phyloP scores from a whole-genome alignment of 2,888 invertebrate genomes.

The Torymus auratus region DNA sequence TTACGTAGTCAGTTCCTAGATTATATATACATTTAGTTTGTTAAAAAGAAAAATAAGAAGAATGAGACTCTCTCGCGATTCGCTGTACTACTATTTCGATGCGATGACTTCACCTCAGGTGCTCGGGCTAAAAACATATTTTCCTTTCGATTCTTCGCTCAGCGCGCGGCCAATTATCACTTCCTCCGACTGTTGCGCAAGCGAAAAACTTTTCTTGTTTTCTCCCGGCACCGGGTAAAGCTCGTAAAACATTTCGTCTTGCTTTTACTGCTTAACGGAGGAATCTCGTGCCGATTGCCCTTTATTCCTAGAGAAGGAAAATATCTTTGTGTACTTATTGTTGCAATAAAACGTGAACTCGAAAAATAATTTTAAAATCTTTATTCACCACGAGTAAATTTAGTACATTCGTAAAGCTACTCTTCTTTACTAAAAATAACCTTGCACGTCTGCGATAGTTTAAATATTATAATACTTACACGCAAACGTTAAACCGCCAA shows the following conservation, averaged over 20 bases:
- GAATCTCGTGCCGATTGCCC: neutral
- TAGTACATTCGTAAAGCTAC: too few species aligned
- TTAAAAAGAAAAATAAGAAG: neutral
- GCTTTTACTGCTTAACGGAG: neutral
- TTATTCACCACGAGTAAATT: too few species aligned
- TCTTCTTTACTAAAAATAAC: too few species aligned
- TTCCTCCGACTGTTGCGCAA: constrained; percentile 42
- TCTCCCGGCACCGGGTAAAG: neutral
- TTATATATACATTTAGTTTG: too few species aligned
- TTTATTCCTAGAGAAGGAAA: too few species aligned
- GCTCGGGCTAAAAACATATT: constrained; percentile 39
- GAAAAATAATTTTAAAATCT: too few species aligned
- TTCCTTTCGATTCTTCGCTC: constrained; percentile 45
- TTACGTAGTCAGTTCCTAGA: neutral
- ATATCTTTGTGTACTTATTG: too few species aligned
- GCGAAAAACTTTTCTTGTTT: constrained; percentile 32
- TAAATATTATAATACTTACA: too few species aligned
- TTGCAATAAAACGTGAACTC: too few species aligned
- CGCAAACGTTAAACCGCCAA: too few species aligned
- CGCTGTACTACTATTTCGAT: constrained; percentile 33
- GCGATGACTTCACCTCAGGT: constrained; percentile 47
- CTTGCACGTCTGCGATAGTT: too few species aligned
- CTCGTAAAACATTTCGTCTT: constrained; percentile 8
- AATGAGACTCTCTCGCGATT: neutral
- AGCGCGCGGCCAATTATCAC: constrained; percentile 43